Evolutionary conservation across 2,797 vertebrate species (phyloP).

Genomic region (Otolemur crassicaudatus): DNA sequence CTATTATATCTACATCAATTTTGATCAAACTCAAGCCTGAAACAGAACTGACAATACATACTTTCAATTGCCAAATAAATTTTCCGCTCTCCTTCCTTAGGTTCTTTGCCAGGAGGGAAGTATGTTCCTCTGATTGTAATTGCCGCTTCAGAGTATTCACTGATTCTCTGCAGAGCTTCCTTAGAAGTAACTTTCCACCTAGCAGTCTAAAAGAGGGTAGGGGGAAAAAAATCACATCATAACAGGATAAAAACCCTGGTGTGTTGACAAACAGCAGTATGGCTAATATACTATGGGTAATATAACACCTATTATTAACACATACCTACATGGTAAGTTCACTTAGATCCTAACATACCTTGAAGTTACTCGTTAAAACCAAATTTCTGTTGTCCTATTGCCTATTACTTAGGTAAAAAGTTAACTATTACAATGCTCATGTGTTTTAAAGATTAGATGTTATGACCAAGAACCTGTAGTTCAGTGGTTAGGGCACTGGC

Average conservation of each 20-base stretch:
- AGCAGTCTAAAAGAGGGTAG: conserved; percentile 91
- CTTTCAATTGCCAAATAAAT: conserved; percentile 99
- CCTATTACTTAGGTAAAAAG: conserved; percentile 23
- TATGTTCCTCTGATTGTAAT: conserved; percentile 99
- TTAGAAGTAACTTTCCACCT: conserved; percentile 99
- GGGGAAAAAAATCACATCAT: neutral
- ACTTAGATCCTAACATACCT: neutral
- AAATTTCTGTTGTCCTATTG: neutral
- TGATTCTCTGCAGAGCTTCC: conserved; percentile 98
- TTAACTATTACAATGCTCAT: conserved; percentile 18
- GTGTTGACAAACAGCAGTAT: neutral
- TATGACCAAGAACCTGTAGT: neutral
- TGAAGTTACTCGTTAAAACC: neutral
- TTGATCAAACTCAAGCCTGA: neutral
- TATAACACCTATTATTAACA: conserved; percentile 11
- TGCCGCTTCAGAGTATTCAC: conserved; percentile 99
- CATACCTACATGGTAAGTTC: neutral
- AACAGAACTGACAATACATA: conserved; percentile 85
- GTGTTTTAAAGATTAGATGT: conserved; percentile 42
- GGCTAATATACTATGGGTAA: neutral
- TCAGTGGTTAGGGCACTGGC: too few species aligned
- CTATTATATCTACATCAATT: conserved; percentile 5
- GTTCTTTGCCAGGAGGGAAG: conserved; percentile 98
- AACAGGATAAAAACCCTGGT: neutral
- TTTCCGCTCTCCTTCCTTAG: conserved; percentile 98